Percentiles rank a stretch among this genome's conserved stretches.
phyloP scores from a whole-genome alignment of 2,888 invertebrate species.

The Monochamus alternatus region DNA sequence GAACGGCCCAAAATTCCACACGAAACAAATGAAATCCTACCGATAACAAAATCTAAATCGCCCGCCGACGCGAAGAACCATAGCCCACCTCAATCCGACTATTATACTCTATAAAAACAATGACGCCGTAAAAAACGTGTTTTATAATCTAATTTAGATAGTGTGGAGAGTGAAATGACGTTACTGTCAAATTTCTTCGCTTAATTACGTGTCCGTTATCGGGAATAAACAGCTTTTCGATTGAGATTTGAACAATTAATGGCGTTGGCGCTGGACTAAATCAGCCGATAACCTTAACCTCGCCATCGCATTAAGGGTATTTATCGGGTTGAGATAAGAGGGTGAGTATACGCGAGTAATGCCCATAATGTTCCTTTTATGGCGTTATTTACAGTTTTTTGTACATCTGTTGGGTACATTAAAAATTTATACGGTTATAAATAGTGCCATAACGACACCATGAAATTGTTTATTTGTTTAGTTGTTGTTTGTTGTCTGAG shows the following conservation, averaged over 20 bases:
- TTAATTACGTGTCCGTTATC: constrained; percentile 42
- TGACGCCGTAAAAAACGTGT: constrained; percentile 29
- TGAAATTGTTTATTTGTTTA: no score
- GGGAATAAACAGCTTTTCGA: constrained; percentile 36
- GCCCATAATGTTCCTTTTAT: not conserved
- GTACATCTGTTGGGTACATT: no score
- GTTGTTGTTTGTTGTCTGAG: no score
- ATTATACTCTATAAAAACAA: constrained; percentile 28
- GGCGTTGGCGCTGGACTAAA: constrained; percentile 24
- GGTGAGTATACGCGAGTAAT: not conserved
- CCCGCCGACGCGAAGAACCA: constrained; percentile 17
- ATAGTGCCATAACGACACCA: no score
- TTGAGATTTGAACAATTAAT: constrained; percentile 38
- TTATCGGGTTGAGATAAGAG: constrained; percentile 28
- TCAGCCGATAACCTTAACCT: constrained; percentile 40
- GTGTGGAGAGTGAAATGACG: constrained; percentile 20
- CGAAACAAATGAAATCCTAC: constrained; percentile 1
- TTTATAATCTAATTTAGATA: constrained; percentile 34
- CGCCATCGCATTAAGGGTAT: constrained; percentile 21
- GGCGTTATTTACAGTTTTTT: constrained; percentile 4
- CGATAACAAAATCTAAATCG: constrained; percentile 28
- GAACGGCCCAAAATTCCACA: constrained; percentile 1
- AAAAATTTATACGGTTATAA: no score
- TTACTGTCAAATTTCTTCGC: constrained; percentile 35
- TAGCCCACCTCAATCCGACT: constrained; percentile 19